phyloP scores from a whole-genome alignment of 2,797 vertebrate genomes.

The Columba guinea region DNA sequence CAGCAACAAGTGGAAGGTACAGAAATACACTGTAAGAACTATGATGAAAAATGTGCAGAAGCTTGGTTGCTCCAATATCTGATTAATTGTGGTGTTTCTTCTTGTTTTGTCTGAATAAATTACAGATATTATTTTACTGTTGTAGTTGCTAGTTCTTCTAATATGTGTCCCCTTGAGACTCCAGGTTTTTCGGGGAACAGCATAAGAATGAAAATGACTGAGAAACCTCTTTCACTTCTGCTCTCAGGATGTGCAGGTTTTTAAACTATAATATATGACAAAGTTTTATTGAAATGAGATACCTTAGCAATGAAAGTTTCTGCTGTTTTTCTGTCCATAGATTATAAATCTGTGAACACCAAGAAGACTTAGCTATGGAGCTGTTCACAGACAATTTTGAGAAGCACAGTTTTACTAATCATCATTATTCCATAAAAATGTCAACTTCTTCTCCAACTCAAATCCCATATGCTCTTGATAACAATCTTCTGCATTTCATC shows the following conservation, averaged over 20 bases:
- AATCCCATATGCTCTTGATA: constrained; percentile 68
- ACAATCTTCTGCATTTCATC: constrained; percentile 74
- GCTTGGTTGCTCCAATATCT: not conserved
- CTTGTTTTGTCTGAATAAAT: not conserved
- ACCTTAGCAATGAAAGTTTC: constrained; percentile 30
- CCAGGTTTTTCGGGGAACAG: not conserved
- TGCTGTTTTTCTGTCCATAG: constrained; percentile 69
- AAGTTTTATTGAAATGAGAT: constrained; percentile 38
- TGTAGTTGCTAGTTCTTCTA: not conserved
- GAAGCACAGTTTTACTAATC: constrained; percentile 62
- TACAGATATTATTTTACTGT: not conserved
- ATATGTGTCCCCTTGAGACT: not conserved
- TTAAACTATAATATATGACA: not conserved
- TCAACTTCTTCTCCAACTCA: constrained; percentile 53
- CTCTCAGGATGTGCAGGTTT: not conserved
- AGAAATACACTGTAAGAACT: not conserved
- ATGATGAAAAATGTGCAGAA: not conserved
- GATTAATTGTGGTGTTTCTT: not conserved
- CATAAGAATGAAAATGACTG: not conserved
- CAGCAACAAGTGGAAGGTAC: not conserved
- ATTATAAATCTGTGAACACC: constrained; percentile 67
- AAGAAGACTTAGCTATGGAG: constrained; percentile 7
- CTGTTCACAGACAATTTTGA: constrained; percentile 28
- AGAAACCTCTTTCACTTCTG: not conserved
- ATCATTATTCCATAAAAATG: constrained; percentile 74